Evolutionary conservation across 2,113 vertebrate genomes (phyloP), one percentile per base, ranked within the genome.

Genomic region (Porphyrio hochstetteri): DNA sequence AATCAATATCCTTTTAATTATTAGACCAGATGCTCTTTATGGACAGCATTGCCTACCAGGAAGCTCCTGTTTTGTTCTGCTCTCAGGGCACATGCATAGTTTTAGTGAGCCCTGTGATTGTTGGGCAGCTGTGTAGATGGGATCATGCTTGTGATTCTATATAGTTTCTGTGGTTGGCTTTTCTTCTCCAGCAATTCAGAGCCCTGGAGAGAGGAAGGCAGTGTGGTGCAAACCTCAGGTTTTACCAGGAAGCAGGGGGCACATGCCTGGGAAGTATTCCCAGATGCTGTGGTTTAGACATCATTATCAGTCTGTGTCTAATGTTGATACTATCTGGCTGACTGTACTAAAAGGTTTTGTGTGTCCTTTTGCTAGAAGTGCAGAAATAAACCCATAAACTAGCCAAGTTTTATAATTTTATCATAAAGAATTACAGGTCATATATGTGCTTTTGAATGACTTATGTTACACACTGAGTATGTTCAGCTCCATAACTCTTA

Each of bases 361-460:
- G 23, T 55, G 11, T 40, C 70, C 16, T 48, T 29, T 69, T 36
- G 16, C 19, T 19, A 40, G 40, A 75, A 65, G 27, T 1, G 1
- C 12, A 57, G 44, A 42, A 93, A 86, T 82, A 10, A 46, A 46
- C 44, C 1, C 3, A 2, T 11, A 31, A 40, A 88, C 7, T 10
- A 53, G 10, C 9, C 14, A 67, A 7, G 44, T 46, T 46, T 46
- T 46, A 46, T 46, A 46, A 48, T 74, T 69, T 74, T 44, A 40
- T 78, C 20, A 50, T 16, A 23, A 69, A 48, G 38, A 59, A 27
- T 74, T 64, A 9, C 5, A 55, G 38, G n/a, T 46, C 31, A 24
- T 35, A 13, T 0, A 2, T 1, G 0, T 78, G 27, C 16, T 46
- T 81, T 69, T 64, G n/a, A 35, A 11, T 52, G 33, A 40, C 50